phyloP scores from a whole-genome alignment of 2,888 invertebrate species.

The Tenthredo livida region DNA sequence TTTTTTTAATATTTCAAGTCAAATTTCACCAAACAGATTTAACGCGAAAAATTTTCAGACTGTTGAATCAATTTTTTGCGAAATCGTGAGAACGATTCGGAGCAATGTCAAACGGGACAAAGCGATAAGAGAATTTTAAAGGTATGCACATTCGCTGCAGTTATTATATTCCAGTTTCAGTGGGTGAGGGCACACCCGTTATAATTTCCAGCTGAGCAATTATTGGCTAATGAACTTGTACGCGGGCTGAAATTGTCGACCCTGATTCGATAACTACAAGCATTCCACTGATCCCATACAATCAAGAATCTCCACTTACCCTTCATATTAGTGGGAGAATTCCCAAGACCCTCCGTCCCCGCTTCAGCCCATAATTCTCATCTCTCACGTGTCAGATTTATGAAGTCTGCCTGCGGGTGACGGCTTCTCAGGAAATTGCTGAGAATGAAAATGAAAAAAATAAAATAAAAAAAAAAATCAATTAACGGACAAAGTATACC shows the following conservation, averaged over 20 bases:
- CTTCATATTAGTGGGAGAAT: constrained; percentile 4
- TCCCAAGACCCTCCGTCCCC: background rate
- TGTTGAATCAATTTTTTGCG: too few relatives aligned
- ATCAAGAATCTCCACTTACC: background rate
- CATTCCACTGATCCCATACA: constrained; percentile 12
- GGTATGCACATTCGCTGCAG: background rate
- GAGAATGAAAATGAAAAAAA: background rate
- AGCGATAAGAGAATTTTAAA: background rate
- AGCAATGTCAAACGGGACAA: background rate
- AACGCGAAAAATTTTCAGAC: too few relatives aligned
- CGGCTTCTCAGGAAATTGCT: background rate
- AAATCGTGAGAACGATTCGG: background rate
- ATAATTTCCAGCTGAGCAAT: background rate
- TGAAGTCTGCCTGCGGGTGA: background rate
- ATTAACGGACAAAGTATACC: background rate
- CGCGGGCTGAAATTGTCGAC: constrained; percentile 14
- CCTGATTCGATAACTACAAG: constrained; percentile 28
- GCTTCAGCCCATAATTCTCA: background rate
- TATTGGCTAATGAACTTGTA: constrained; percentile 32
- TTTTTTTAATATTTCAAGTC: background rate
- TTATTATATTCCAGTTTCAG: background rate
- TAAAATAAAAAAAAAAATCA: constrained; percentile 38
- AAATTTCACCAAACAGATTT: too few relatives aligned
- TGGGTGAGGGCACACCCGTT: background rate
- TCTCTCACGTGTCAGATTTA: constrained; percentile 28